phyloP scores from a whole-genome alignment of 92 coral and sea anemone genomes.

The Micromussa lordhowensis region DNA sequence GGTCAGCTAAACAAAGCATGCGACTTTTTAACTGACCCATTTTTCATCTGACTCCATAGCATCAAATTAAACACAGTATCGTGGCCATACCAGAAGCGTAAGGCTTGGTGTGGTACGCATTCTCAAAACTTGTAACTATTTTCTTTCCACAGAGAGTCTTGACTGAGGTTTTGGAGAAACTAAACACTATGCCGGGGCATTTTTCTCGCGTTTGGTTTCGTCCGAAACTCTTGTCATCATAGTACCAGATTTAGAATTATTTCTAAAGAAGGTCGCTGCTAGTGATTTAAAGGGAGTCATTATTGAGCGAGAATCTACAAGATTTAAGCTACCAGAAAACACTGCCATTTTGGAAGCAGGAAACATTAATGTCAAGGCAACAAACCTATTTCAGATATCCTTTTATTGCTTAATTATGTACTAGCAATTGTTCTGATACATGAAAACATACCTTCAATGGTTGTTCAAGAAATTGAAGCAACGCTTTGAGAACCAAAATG shows the following conservation, averaged over 20 bases:
- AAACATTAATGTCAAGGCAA: slow-evolving; percentile 7
- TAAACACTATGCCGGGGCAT: slow-evolving; percentile 8
- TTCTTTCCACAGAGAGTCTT: background rate
- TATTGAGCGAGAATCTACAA: slow-evolving; percentile 6
- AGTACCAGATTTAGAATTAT: background rate
- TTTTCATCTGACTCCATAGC: no score
- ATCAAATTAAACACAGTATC: no score
- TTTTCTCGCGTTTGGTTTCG: slow-evolving; percentile 22
- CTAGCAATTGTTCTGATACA: no score
- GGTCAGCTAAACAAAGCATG: no score
- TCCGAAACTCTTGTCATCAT: slow-evolving; percentile 1
- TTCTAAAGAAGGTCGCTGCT: background rate
- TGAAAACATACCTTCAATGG: no score
- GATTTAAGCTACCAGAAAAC: background rate
- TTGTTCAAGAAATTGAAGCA: no score
- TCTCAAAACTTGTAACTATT: no score
- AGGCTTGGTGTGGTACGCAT: no score
- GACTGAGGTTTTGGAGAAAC: background rate
- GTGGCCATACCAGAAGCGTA: background rate
- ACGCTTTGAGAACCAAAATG: no score
- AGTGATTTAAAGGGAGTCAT: background rate
- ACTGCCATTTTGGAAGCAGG: background rate
- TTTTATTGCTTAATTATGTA: background rate
- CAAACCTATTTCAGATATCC: background rate
- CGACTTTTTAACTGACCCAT: no score